Base-by-base conservation (phyloP, 1,140 invertebrate species). In the Lucilia sericata region DNA sequence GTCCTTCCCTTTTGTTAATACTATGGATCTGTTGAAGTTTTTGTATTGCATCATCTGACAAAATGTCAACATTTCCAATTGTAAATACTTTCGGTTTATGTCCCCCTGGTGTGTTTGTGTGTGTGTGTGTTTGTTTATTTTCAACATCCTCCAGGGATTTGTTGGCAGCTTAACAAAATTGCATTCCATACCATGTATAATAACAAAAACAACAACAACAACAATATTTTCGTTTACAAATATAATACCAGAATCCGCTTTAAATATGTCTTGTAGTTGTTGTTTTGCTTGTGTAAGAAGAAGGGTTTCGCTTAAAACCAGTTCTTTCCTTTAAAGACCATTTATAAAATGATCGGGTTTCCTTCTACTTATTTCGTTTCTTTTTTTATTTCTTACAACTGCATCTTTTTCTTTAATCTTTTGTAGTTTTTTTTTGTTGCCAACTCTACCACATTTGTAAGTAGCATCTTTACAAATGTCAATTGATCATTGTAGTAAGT, bases 381-480 rank as follows among this genome's bases (percentile, higher is more conserved):
- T 55, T 55, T 13, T n/a, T 14, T n/a, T 19, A 70, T 70, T 70
- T 70, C 12, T 5, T 21, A 70, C 65, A 70, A 70, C 65, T 25
- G 65, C 65, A 70, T 60, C 55, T 60, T 42, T 55, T 70, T 70
- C 19, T 70, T 70, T 70, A 70, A 70, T 70, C 65, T 70, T 70
- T 70, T 70, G 65, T 21, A 21, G 42, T 70, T 9, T 25, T 25
- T 70, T 70, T 70, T 25, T 19, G 7, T 70, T 70, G 65, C 19
- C 65, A 70, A 70, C 19, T 30, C 25, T 21, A 70, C 65, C 65
- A 70, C 65, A 70, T 70, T 70, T 70, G 65, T 70, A 70, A 70
- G 65, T 70, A 70, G 65, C 65, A 25, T 70, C 65, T 70, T 70
- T 70, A 70, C 65, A 70, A 70, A 70, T 70, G 65, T 70, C 65